Percentiles rank a stretch among this genome's conserved stretches.
Conservation (phyloP, 2,113 vertebrate species). For the Pterocles gutturalis region DNA sequence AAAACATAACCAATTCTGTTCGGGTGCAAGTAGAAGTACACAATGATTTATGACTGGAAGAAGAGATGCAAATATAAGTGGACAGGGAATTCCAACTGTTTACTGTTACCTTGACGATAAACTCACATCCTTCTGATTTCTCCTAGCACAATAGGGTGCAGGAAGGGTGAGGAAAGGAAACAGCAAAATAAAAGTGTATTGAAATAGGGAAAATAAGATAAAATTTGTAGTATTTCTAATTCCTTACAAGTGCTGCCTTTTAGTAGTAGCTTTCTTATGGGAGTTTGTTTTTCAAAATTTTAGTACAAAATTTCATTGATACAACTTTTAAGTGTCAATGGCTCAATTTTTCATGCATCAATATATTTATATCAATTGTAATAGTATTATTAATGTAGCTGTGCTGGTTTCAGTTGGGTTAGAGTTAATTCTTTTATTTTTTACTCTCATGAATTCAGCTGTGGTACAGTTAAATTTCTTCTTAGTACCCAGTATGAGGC, state of each 20-base stretch:
- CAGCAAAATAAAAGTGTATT: not conserved
- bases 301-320: not conserved
- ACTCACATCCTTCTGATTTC: not conserved
- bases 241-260: not conserved
- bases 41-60: not conserved
- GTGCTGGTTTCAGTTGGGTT: not conserved
- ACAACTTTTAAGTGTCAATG: not conserved
- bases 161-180: not conserved
- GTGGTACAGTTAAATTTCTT: too few relatives aligned
- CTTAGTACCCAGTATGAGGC: too few relatives aligned
- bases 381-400: not conserved
- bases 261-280: not conserved
- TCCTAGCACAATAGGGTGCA: not conserved
- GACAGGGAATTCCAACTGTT: not conserved
- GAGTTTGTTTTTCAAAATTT: not conserved
- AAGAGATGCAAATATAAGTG: not conserved
- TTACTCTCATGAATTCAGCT: too few relatives aligned
- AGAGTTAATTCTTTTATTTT: too few relatives aligned
- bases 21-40: not conserved
- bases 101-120: not conserved
- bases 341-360: fast-evolving
- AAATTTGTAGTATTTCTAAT: not conserved
- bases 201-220: not conserved
- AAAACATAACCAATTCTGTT: not conserved
- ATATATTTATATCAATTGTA: not conserved